A percentile compares a stretch with the other conserved stretches of the same genome.
Conservation (phyloP, 2,113 vertebrate genomes). For the Mus musculus region GRCm39 chr17:26775001-26775500, state of each 20-base stretch:
- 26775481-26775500: background rate
- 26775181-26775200: background rate
- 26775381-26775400: rapidly evolving
- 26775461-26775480: background rate
- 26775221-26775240: background rate
- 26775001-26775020: background rate
- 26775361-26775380: rapidly evolving
- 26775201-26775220: background rate
- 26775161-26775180: background rate
- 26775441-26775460: background rate
- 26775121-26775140: background rate
- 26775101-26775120: background rate
- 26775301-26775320: background rate
- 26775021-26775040: background rate
- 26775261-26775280: rapidly evolving
- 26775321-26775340: background rate
- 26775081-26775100: background rate
- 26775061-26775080: background rate
- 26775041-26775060: background rate
- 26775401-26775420: background rate
- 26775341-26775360: background rate
- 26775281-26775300: background rate
- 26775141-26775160: background rate
- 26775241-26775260: background rate
- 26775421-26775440: background rate